These are phyloP conservation scores for Rallus crepitans DNA, from an alignment of 2,797 vertebrate species.

Conservation along the genomic window DNA sequence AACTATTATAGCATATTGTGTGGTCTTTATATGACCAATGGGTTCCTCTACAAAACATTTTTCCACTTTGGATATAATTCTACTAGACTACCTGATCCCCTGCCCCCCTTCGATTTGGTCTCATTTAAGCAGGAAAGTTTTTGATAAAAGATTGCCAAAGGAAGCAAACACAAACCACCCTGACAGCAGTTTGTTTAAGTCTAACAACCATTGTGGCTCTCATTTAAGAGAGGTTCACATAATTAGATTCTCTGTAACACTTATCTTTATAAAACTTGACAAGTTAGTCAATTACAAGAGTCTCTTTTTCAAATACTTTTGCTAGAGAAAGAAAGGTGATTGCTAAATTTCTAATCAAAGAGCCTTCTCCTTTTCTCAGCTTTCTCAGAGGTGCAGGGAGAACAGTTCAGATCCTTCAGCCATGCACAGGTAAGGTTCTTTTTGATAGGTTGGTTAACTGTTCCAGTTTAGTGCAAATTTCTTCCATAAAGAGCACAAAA, in stretches of 20 bases:
- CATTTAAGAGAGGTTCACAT: conserved; percentile 17
- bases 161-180: not conserved
- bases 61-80: not conserved
- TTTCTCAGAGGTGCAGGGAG: not conserved
- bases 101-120: not conserved
- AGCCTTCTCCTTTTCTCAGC: not conserved
- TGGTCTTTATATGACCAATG: not conserved
- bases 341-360: not conserved
- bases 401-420: not conserved
- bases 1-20: not conserved
- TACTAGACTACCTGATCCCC: not conserved
- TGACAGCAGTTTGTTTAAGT: not conserved
- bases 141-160: not conserved
- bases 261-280: not conserved
- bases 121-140: not conserved
- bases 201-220: not conserved
- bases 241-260: conserved; percentile 34
- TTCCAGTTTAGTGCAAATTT: not conserved
- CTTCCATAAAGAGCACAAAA: not conserved
- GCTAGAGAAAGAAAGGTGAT: not conserved
- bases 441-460: not conserved
- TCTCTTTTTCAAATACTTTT: not conserved
- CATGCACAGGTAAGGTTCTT: not conserved
- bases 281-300: not conserved
- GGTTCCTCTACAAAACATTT: not conserved